phyloP scores from a whole-genome alignment of 2,113 vertebrate species.

The Paracyprichromis sp. region DNA sequence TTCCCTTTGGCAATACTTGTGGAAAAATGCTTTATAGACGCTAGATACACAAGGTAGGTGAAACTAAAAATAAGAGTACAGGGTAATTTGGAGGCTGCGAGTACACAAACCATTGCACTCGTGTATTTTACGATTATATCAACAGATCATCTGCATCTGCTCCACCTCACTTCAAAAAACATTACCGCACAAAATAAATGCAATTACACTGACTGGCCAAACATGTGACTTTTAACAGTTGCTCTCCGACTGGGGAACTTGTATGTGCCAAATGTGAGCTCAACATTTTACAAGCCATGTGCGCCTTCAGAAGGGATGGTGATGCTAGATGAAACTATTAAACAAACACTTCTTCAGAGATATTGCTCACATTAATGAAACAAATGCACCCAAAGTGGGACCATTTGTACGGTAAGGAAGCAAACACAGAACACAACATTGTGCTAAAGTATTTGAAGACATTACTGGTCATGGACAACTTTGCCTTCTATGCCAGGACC shows the following conservation, averaged over 20 bases:
- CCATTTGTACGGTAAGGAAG: neutral
- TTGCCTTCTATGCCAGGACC: neutral
- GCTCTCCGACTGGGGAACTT: neutral
- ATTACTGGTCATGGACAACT: neutral
- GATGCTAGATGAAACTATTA: neutral
- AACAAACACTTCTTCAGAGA: neutral
- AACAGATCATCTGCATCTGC: neutral
- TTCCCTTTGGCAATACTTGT: neutral
- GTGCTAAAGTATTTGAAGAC: neutral
- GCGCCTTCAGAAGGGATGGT: neutral
- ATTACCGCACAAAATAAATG: neutral
- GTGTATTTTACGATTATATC: neutral
- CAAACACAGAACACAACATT: neutral
- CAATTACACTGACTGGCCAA: neutral
- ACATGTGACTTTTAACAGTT: neutral
- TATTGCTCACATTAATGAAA: neutral
- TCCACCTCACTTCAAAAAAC: neutral
- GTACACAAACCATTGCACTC: neutral
- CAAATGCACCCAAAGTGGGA: neutral
- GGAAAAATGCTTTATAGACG: neutral
- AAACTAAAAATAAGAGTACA: neutral
- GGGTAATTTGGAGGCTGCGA: neutral
- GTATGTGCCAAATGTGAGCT: conserved; percentile 21
- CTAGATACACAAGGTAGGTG: neutral
- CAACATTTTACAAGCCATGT: conserved; percentile 15